Evolutionary conservation across 2,797 vertebrate species (phyloP), one percentile per base, ranked within the genome.

Genomic region (Poecilia gillii): DNA sequence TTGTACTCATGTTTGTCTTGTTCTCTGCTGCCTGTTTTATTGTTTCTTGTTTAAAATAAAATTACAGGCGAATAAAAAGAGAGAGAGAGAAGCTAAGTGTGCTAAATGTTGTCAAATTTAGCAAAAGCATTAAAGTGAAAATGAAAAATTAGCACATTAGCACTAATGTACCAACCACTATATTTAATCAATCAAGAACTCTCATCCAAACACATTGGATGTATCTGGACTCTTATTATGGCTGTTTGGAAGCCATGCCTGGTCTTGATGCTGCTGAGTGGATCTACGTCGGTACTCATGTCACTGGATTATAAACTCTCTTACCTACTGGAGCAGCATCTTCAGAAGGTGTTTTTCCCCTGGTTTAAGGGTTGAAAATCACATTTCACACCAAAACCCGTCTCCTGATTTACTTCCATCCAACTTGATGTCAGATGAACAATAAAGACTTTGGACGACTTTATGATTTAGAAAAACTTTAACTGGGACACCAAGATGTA

Each of bases 401-500:
- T 64, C 4, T 64, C 62, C 36, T 41, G 7, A 8, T 41, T 41
- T 41, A 28, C n/a, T 31, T 31, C 57, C 57, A 4, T 31, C 12
- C 12, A 0, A 59, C 55, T 59, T 59, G 12, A 31, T 12, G 55
- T 6, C n/a, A 1, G n/a, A 28, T n/a, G 6, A 4, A 18, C 36
- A 64, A 78, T 39, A 33, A 73, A 23, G 71, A 43, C 12, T 57
- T 88, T 64, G 25, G 39, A 49, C 25, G 59, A 78, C 28, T 1
- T 4, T 1, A 33, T 66, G 82, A 82, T 79, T 85, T 45, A 53
- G 33, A 20, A 78, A 80, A 77, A 33, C 43, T 49, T 73, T 82
- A 74, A 53, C 75, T 43, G 73, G 75, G 64, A 78, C 6, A 1
- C 53, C 23, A 83, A 59, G 75, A 84, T 53, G 81, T n/a, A 78